phyloP scores from a whole-genome alignment of 2,888 invertebrate species.

The Acanthosepion pharaonis region DNA sequence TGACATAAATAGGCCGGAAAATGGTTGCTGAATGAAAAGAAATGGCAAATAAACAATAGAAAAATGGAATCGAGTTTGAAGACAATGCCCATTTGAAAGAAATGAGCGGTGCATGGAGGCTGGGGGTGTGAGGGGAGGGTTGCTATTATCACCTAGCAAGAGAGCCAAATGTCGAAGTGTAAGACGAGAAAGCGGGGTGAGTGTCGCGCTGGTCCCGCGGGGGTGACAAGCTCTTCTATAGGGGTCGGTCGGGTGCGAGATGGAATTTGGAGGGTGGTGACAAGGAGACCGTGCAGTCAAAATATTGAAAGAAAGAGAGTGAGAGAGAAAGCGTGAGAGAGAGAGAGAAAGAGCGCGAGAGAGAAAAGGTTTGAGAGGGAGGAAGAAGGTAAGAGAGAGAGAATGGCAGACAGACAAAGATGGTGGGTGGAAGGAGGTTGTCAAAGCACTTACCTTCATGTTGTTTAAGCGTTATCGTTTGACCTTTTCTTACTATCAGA shows the following conservation, averaged over 20 bases:
- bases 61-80: not conserved
- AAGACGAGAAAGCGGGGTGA: conserved; percentile 1
- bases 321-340: not conserved
- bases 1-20: not conserved
- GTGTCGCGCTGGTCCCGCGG: conserved; percentile 23
- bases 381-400: too few species aligned
- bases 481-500: not conserved
- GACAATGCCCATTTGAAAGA: not conserved
- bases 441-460: not conserved
- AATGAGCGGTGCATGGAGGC: not conserved
- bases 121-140: not conserved
- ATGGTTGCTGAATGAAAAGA: not conserved
- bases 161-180: not conserved
- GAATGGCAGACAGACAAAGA: too few species aligned
- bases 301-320: too few species aligned
- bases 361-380: not conserved
- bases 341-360: too few species aligned
- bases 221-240: not conserved
- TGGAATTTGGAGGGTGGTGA: not conserved
- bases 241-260: not conserved
- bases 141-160: conserved; percentile 17
- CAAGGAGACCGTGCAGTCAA: not conserved
- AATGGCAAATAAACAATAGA: too few species aligned
- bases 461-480: not conserved
- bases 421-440: not conserved